Evolutionary conservation across 2,113 vertebrate genomes (phyloP).

Genomic region (Osmerus mordax): DNA sequence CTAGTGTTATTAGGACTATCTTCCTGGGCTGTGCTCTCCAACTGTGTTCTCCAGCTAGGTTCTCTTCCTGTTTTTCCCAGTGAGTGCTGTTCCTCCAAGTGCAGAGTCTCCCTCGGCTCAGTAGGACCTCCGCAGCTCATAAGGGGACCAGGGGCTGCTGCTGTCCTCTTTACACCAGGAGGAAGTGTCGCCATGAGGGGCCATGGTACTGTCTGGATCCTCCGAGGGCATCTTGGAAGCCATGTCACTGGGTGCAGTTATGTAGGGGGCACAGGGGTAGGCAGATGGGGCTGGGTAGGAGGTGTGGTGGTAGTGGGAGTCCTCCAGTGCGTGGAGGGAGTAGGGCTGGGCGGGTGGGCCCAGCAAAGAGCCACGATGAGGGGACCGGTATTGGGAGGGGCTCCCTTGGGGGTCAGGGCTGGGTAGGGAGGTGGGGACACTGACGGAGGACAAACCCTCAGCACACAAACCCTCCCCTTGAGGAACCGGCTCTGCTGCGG

Average conservation of each 20-base stretch:
- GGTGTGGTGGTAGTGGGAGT: slow-evolving; percentile 74
- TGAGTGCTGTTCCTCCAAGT: neutral
- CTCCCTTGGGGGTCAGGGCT: slow-evolving; percentile 68
- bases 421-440: slow-evolving; percentile 67
- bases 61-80: too few species aligned
- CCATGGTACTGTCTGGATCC: slow-evolving; percentile 59
- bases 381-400: slow-evolving; percentile 69
- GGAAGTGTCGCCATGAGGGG: slow-evolving; percentile 56
- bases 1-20: too few species aligned
- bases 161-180: slow-evolving; percentile 84
- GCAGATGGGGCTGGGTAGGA: slow-evolving; percentile 67
- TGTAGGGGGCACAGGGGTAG: slow-evolving; percentile 76
- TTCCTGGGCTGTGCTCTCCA: too few species aligned
- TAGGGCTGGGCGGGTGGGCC: slow-evolving; percentile 74
- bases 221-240: slow-evolving; percentile 74
- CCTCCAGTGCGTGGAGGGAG: slow-evolving; percentile 81
- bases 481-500: slow-evolving; percentile 65
- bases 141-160: slow-evolving; percentile 76
- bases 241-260: slow-evolving; percentile 73
- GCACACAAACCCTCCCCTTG: slow-evolving; percentile 71
- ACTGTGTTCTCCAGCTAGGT: too few species aligned
- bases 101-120: slow-evolving; percentile 43
- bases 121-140: slow-evolving; percentile 81
- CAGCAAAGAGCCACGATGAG: slow-evolving; percentile 68
- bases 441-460: slow-evolving; percentile 69